Percentiles rank a stretch among this genome's conserved stretches.
These are phyloP conservation scores for Pedicia rivosa DNA, from an alignment of 2,888 invertebrate genomes.

Conservation along the genomic window DNA sequence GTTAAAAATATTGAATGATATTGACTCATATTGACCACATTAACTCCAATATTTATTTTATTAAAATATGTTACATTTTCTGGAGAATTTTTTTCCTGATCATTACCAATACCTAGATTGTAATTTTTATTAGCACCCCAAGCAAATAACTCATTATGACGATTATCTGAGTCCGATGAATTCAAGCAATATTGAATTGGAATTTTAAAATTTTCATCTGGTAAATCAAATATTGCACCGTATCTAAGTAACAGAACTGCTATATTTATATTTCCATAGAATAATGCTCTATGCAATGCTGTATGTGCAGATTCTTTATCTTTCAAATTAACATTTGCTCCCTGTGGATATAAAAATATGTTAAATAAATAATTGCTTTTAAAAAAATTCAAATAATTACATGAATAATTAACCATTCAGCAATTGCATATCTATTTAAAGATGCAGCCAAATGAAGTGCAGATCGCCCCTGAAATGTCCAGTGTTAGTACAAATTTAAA, in stretches of 20 bases:
- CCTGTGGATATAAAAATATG: constrained; percentile 19
- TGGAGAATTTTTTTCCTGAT: constrained; percentile 43
- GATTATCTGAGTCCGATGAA: constrained; percentile 10
- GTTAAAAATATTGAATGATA: constrained; percentile 28
- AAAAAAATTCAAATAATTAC: constrained; percentile 11
- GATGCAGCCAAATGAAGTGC: constrained; percentile 66
- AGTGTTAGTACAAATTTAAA: constrained; percentile 1
- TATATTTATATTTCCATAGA: constrained; percentile 64
- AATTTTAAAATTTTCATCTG: constrained; percentile 23
- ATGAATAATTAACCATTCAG: constrained; percentile 57
- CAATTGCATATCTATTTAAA: constrained; percentile 47
- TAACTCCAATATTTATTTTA: constrained; percentile 39
- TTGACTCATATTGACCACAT: constrained; percentile 35
- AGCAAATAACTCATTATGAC: constrained; percentile 45
- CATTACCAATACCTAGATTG: constrained; percentile 58
- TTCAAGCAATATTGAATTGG: constrained; percentile 25
- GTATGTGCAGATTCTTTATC: constrained; percentile 48
- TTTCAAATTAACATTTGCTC: constrained; percentile 22
- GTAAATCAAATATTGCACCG: constrained; percentile 30
- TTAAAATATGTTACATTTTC: constrained; percentile 52
- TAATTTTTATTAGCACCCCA: constrained; percentile 81
- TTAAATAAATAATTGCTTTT: constrained; percentile 16
- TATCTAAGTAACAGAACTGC: constrained; percentile 53
- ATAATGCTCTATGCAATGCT: constrained; percentile 63
- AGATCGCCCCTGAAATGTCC: constrained; percentile 43